Base-by-base conservation (phyloP, 1,140 invertebrate species). In the Dendroctonus valens region DNA sequence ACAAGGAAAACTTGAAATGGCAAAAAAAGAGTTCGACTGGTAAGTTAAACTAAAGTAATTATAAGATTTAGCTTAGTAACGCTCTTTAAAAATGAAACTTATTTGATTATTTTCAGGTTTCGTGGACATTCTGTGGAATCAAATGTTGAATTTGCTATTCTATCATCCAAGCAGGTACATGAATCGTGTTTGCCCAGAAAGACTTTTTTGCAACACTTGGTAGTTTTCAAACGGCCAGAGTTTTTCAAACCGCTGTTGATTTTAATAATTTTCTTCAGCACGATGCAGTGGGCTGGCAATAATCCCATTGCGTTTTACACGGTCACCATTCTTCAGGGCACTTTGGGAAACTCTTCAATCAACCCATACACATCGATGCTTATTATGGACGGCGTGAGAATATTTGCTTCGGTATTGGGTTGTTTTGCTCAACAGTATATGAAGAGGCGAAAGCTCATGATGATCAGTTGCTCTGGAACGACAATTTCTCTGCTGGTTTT, bases 281-380 rank as follows among this genome's bases (percentile, higher is more conserved):
- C 83, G 0, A 80, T 81, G 60, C 87, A 88, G 69, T 85, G 86
- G 59, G 81, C 83, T 11, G 87, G 87, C 0, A 80, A 86, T 0
- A 88, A 91, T 73, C 87, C 87, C 0, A 80, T 91, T 2, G 84
- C 85, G 46, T 91, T 89, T 75, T 91, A 91, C 74, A 86, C 87
- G 1, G 85, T 89, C n/a, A 79, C 82, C 40, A 87, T 86, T 46
- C 82, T 84, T 70, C 76, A 81, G 59, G 81, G 83, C 12, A 12
- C 49, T 8, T 76, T 84, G 2, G 81, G 79, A 7, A 75, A 76
- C 12, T 76, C 82, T 0, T 26, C 40, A 7, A 70, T 70, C 9
- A 75, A 89, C 69, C 82, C 83, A 38, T 85, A 86, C 65, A 66
- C 83, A 26, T 83, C 82, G 0, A 87, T 87, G 69, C 78, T 90